Evolutionary conservation across 92 coral and sea anemone genomes (phyloP).

Genomic region (Parazoanthus swiftii): DNA sequence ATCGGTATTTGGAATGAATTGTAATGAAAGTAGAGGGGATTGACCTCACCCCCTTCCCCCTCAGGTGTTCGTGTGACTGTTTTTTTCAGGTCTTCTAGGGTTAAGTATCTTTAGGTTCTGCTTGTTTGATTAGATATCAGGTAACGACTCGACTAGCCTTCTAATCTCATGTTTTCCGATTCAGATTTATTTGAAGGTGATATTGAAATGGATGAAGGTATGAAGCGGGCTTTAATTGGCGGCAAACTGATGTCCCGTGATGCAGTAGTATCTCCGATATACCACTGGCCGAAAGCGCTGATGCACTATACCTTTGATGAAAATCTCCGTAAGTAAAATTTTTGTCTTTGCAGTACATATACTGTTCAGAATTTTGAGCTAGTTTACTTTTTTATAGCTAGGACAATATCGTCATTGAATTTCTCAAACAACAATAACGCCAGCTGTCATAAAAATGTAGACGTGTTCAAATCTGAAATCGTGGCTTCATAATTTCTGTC

Average conservation of each 20-base stretch:
- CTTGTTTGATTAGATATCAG: not conserved
- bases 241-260: conserved; percentile 66
- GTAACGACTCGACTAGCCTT: not conserved
- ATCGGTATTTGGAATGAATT: too few relatives aligned
- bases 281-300: conserved; percentile 68
- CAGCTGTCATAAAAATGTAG: too few relatives aligned
- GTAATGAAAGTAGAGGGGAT: too few relatives aligned
- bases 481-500: too few relatives aligned
- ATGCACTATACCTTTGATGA: conserved; percentile 53
- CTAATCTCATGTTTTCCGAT: not conserved
- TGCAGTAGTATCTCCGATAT: conserved; percentile 58
- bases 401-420: too few relatives aligned
- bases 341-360: not conserved
- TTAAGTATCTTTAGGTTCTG: not conserved
- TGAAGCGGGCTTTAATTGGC: conserved; percentile 53
- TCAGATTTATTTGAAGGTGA: conserved; percentile 78
- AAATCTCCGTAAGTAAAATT: conserved; percentile 47
- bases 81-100: too few relatives aligned
- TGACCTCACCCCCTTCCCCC: too few relatives aligned
- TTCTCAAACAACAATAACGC: too few relatives aligned
- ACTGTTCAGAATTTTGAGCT: not conserved
- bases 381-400: not conserved
- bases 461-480: too few relatives aligned
- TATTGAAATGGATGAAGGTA: conserved; percentile 65
- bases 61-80: too few relatives aligned